Evolutionary conservation across 2,888 invertebrate genomes (phyloP).

Genomic region (Smittia aterrima): DNA sequence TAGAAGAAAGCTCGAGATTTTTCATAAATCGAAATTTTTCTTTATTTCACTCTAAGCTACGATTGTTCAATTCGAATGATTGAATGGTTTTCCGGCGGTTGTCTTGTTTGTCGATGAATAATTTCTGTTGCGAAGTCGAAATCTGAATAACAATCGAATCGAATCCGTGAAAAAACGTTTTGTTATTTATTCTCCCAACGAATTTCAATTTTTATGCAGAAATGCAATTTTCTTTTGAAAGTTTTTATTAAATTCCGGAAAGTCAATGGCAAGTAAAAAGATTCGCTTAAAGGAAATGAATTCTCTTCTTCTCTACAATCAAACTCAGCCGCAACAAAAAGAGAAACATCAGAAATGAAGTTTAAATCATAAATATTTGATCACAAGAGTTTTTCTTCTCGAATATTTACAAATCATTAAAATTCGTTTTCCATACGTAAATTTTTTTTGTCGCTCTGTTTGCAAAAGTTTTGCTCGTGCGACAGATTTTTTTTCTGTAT

Average conservation of each 20-base stretch:
- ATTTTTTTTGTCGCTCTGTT: neutral
- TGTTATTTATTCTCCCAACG: too few species aligned
- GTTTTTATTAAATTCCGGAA: neutral
- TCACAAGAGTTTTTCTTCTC: constrained; percentile 1
- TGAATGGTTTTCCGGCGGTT: neutral
- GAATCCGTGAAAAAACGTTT: too few species aligned
- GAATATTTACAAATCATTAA: constrained; percentile 41
- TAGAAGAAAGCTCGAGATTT: neutral
- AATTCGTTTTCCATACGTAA: constrained; percentile 36
- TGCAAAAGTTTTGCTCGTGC: constrained; percentile 18
- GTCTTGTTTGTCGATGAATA: too few species aligned
- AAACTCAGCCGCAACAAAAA: neutral
- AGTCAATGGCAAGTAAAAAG: too few species aligned
- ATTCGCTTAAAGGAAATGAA: too few species aligned
- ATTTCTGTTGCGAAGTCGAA: too few species aligned
- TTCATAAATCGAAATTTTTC: neutral
- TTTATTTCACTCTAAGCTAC: neutral
- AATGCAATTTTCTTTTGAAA: neutral
- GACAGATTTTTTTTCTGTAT: constrained; percentile 24
- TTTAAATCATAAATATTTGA: constrained; percentile 32
- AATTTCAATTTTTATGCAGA: too few species aligned
- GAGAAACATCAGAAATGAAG: neutral
- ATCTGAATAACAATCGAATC: too few species aligned
- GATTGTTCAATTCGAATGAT: constrained; percentile 8
- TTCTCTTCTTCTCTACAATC: too few species aligned